phyloP scores from a whole-genome alignment of 2,888 invertebrate genomes.

The Ormyrus nitidulus region DNA sequence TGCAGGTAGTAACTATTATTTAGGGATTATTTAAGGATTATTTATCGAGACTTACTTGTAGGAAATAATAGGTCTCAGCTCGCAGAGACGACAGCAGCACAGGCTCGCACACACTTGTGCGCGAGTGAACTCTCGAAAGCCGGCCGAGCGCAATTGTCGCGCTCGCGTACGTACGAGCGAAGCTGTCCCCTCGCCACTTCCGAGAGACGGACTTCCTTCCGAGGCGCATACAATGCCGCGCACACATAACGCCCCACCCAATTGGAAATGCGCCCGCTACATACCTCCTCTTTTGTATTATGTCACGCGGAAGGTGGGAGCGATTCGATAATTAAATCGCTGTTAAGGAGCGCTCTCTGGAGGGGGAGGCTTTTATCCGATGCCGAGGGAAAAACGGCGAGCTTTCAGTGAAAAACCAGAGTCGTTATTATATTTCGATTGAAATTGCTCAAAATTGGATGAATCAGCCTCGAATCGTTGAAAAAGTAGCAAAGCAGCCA shows the following conservation, averaged over 20 bases:
- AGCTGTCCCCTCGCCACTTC: constrained; percentile 60
- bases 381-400: no score
- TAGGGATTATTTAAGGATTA: no score
- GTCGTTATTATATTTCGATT: no score
- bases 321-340: constrained; percentile 45
- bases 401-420: no score
- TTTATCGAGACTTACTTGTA: no score
- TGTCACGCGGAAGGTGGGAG: constrained; percentile 31
- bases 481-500: no score
- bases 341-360: not conserved
- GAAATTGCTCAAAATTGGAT: no score
- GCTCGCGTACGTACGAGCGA: not conserved
- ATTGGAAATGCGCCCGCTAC: constrained; percentile 50
- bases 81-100: not conserved
- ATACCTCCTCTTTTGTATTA: constrained; percentile 47
- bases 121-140: not conserved
- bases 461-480: no score
- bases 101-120: not conserved
- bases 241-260: constrained; percentile 33
- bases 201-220: constrained; percentile 72
- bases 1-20: no score
- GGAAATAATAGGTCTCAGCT: no score
- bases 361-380: no score
- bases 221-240: constrained; percentile 55
- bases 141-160: constrained; percentile 1